Evolutionary conservation across 2,113 vertebrate genomes (phyloP), one percentile per base, ranked within the genome.

Genomic region (Macquaria australasica): DNA sequence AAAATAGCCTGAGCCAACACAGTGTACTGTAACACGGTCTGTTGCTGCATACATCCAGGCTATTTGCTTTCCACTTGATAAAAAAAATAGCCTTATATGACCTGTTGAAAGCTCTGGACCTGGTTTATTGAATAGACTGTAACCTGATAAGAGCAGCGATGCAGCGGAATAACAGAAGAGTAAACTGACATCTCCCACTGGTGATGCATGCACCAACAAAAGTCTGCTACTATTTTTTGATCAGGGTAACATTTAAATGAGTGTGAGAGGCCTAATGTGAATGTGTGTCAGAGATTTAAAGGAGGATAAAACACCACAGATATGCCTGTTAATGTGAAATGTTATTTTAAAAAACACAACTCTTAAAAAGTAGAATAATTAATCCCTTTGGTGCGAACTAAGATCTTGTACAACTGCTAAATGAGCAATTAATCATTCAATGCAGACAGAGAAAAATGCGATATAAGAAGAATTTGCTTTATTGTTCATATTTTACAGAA

Each of bases 61-160:
- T 77, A 0, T 86, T 78, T 79, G 53, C 56, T 76, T 59, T 86
- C 31, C 7, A 34, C 25, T 4, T 1, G 70, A 14, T 48, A 31
- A 48, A 37, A 66, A 59, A 12, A 59, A 48, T 10, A 25, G 23
- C 34, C 34, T 66, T 56, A 59, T 45, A 34, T 9, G 72, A 1
- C 25, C 37, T 5, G n/a, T 73, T 55, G 60, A 64, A 62, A 53
- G 76, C 59, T 12, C 7, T 25, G 15, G 39, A 25, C 8, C 45
- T 56, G 59, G 1, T 69, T 28, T 2, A 6, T 69, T 68, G 34
- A 76, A 76, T 72, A 58, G 66, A 11, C 37, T 88, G 71, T 77
- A 79, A 79, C 60, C 53, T 28, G 74, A 86, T 78, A 3, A 43
- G 43, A 74, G n/a, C 34, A 62, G 59, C 15, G n/a, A 73, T 69